These are phyloP conservation scores for Tetranychus piercei DNA, from an alignment of 2,888 invertebrate species.

Conservation along the genomic window DNA sequence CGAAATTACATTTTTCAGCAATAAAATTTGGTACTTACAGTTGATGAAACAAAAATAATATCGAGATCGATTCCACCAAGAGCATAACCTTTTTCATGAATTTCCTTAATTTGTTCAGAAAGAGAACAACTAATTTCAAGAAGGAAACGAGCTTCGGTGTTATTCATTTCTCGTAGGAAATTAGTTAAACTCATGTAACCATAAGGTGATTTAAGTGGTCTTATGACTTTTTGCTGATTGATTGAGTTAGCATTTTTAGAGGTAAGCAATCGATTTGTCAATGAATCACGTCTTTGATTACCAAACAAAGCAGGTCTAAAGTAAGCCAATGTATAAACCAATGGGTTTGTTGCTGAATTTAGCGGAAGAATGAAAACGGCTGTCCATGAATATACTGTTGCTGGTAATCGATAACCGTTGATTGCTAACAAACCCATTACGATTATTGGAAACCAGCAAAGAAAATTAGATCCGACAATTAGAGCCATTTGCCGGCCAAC, in stretches of 20 bases:
- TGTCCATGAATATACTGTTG: constrained; percentile 30
- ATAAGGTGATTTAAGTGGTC: constrained; percentile 25
- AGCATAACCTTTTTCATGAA: constrained; percentile 28
- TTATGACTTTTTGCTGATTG: neutral
- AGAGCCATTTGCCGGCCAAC: constrained; percentile 29
- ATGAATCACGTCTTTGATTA: constrained; percentile 12
- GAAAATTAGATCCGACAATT: constrained; percentile 30
- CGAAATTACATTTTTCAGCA: neutral
- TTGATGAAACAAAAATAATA: constrained; percentile 28
- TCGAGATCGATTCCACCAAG: constrained; percentile 28
- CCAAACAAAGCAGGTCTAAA: constrained; percentile 13
- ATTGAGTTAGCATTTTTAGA: neutral
- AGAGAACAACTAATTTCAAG: constrained; percentile 27
- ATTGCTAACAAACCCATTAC: constrained; percentile 29
- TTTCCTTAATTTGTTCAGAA: constrained; percentile 26
- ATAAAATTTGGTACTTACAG: constrained; percentile 18
- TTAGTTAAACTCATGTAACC: constrained; percentile 27
- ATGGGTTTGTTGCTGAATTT: constrained; percentile 30
- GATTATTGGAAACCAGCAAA: constrained; percentile 31
- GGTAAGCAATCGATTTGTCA: constrained; percentile 12
- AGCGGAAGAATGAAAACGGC: constrained; percentile 30
- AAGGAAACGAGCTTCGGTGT: constrained; percentile 26
- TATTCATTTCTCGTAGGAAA: constrained; percentile 26
- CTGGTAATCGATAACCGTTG: constrained; percentile 26
- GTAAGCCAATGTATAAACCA: constrained; percentile 28